Percentiles rank a stretch among this genome's conserved stretches.
phyloP scores from a whole-genome alignment of 1,140 invertebrate genomes.

The Macrotrachela quadricornifera region DNA sequence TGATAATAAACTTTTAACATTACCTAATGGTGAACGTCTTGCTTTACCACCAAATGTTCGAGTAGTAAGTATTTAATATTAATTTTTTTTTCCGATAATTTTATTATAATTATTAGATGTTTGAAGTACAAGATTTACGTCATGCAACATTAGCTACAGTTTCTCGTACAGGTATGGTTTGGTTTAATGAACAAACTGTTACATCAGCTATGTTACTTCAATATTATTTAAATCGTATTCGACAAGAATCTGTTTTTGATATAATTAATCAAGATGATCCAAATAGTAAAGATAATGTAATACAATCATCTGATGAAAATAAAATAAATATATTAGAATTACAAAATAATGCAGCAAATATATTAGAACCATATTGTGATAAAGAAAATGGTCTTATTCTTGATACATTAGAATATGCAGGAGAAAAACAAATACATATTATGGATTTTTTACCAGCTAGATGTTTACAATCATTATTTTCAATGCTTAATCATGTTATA shows the following conservation, averaged over 20 bases:
- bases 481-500: conserved; percentile 77
- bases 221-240: neutral
- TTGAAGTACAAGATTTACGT: conserved; percentile 94
- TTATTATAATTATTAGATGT: conserved; percentile 41
- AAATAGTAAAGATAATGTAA: too few relatives aligned
- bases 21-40: conserved; percentile 92
- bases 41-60: conserved; percentile 91
- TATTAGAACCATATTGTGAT: too few relatives aligned
- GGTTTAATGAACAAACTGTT: conserved; percentile 26
- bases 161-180: conserved; percentile 65
- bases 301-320: neutral
- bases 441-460: conserved; percentile 92
- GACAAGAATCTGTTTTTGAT: too few relatives aligned
- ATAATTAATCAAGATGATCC: too few relatives aligned
- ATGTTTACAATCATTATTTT: conserved; percentile 78
- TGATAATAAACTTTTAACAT: conserved; percentile 87
- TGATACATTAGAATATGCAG: conserved; percentile 41
- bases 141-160: conserved; percentile 95
- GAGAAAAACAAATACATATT: conserved; percentile 51
- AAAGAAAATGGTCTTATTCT: neutral
- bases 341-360: conserved; percentile 43
- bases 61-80: conserved; percentile 30
- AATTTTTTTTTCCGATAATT: too few relatives aligned
- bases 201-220: neutral
- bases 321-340: conserved; percentile 28